Evolutionary conservation across 2,797 vertebrate genomes (phyloP).

Genomic region (Lutjanus argentimaculatus): DNA sequence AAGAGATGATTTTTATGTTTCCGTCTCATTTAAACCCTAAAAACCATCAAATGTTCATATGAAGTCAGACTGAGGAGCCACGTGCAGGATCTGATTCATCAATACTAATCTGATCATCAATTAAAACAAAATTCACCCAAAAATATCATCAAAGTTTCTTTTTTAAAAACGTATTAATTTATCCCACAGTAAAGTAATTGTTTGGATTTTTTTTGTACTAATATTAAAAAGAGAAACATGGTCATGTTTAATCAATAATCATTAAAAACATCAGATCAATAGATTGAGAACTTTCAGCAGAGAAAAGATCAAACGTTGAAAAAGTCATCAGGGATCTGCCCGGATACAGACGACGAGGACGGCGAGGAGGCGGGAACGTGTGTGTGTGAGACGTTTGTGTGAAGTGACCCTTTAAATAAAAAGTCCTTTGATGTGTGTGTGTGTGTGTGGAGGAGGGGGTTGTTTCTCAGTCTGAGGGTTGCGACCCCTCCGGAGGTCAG

Average conservation of each 20-base stretch:
- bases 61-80: too few species aligned
- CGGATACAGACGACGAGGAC: background rate
- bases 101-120: too few species aligned
- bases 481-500: constrained; percentile 35
- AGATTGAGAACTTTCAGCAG: background rate
- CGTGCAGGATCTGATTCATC: too few species aligned
- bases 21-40: too few species aligned
- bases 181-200: background rate
- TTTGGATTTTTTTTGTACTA: background rate
- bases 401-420: constrained; percentile 41
- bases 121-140: too few species aligned
- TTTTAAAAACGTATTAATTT: background rate
- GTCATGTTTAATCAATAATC: background rate
- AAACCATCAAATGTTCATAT: too few species aligned
- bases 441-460: background rate
- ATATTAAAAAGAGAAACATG: background rate
- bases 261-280: background rate
- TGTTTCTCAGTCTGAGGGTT: constrained; percentile 27
- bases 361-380: too few species aligned
- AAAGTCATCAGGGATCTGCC: background rate
- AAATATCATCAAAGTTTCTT: too few species aligned
- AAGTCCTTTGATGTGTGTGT: constrained; percentile 22
- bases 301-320: background rate
- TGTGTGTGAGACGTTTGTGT: background rate
- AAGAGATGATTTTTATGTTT: too few species aligned